A percentile compares a stretch with the other conserved stretches of the same genome.
phyloP scores from a whole-genome alignment of 2,113 vertebrate species.

The Phocoena sinus region DNA sequence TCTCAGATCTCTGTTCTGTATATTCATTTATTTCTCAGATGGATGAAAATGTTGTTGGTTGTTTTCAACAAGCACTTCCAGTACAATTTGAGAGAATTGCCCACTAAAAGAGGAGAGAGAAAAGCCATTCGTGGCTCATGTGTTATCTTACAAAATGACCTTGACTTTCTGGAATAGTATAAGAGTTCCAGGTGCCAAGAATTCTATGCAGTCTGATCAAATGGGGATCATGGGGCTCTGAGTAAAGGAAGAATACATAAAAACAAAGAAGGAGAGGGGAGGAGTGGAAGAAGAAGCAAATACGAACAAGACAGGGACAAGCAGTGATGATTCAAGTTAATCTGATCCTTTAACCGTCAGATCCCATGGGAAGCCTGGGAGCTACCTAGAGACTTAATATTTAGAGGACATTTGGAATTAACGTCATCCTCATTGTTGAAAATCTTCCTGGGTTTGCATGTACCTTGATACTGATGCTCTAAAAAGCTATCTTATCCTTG shows the following conservation, averaged over 20 bases:
- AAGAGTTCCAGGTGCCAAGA: not conserved
- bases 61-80: not conserved
- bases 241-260: not conserved
- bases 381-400: slow-evolving; percentile 29
- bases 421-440: slow-evolving; percentile 29
- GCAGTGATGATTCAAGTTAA: not conserved
- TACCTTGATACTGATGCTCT: slow-evolving; percentile 28
- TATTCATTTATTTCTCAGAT: not conserved
- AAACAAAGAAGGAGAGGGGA: not conserved
- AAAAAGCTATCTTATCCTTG: slow-evolving; percentile 23
- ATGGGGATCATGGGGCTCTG: not conserved
- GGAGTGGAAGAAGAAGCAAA: not conserved
- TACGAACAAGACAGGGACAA: not conserved
- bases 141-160: not conserved
- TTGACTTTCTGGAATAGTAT: not conserved
- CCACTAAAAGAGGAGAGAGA: not conserved
- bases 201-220: not conserved
- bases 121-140: not conserved
- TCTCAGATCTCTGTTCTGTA: not conserved
- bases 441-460: slow-evolving; percentile 49
- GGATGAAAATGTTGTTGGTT: not conserved
- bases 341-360: not conserved
- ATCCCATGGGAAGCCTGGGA: not conserved
- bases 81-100: not conserved
- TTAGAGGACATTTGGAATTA: slow-evolving; percentile 49